A percentile compares a stretch with the other conserved stretches of the same genome.
These are phyloP conservation scores for Hydrolagus colliei DNA, from an alignment of 2,797 vertebrate genomes.

Conservation along the genomic window DNA sequence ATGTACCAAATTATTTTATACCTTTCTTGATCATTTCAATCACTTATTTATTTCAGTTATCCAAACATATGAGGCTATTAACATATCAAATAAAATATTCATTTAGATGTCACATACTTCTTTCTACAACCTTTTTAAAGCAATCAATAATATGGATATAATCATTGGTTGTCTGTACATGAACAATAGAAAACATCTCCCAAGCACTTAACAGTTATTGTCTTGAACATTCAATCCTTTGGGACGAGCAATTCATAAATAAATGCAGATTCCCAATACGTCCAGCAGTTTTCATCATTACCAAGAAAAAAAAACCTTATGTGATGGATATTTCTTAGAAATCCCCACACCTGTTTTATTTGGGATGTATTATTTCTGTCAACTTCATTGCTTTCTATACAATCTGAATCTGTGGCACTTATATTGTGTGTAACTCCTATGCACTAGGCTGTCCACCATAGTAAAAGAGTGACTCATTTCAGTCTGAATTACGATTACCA, in stretches of 20 bases:
- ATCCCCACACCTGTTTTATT: not conserved
- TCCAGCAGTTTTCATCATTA: conserved; percentile 1
- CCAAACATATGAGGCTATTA: not conserved
- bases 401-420: not conserved
- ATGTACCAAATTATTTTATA: not conserved
- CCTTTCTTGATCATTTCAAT: not conserved
- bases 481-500: not conserved
- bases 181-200: not conserved
- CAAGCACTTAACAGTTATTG: conserved; percentile 12
- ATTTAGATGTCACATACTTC: not conserved
- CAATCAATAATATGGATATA: not conserved
- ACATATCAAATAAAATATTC: not conserved
- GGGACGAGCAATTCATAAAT: conserved; percentile 9
- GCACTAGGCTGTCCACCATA: not conserved
- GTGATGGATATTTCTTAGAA: not conserved
- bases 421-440: no score
- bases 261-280: conserved; percentile 6
- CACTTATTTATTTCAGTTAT: not conserved
- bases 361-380: not conserved
- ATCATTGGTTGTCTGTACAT: not conserved
- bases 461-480: not conserved
- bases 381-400: not conserved
- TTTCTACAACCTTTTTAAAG: not conserved
- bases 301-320: not conserved
- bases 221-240: not conserved